Evolutionary conservation across 2,888 invertebrate genomes (phyloP).

Genomic region (Nudaria mundana): DNA sequence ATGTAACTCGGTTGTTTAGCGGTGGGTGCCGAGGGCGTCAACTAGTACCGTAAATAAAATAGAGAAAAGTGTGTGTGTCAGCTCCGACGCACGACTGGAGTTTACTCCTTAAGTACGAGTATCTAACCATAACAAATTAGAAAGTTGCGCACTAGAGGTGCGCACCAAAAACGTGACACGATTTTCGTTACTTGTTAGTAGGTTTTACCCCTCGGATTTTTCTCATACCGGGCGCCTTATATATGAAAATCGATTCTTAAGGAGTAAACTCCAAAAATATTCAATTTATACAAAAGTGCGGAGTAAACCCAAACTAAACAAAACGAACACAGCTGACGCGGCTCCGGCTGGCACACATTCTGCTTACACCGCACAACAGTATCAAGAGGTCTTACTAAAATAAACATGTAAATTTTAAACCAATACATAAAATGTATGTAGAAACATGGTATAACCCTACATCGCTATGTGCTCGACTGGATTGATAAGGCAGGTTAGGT

Average conservation of each 20-base stretch:
- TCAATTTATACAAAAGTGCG: neutral
- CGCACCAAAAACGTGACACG: too few relatives aligned
- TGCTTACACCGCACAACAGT: neutral
- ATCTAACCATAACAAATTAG: too few relatives aligned
- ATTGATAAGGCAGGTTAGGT: constrained; percentile 27
- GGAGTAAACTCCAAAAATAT: neutral
- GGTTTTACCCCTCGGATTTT: too few relatives aligned
- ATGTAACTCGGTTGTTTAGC: too few relatives aligned
- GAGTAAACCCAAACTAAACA: neutral
- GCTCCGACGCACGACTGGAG: too few relatives aligned
- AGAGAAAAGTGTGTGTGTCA: too few relatives aligned
- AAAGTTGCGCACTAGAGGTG: too few relatives aligned
- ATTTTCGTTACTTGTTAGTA: too few relatives aligned
- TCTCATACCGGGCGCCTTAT: too few relatives aligned
- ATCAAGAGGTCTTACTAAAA: constrained; percentile 1
- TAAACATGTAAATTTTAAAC: constrained; percentile 11
- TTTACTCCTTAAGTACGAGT: too few relatives aligned
- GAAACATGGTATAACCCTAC: constrained; percentile 15
- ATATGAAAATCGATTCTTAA: neutral
- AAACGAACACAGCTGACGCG: neutral
- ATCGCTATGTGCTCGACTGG: neutral
- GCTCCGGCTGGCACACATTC: neutral
- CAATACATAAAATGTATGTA: constrained; percentile 8
- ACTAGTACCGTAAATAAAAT: too few relatives aligned
- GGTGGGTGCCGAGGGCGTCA: too few relatives aligned